Conservation (phyloP, 1,140 invertebrate species). For the Forficula auricularia region DNA sequence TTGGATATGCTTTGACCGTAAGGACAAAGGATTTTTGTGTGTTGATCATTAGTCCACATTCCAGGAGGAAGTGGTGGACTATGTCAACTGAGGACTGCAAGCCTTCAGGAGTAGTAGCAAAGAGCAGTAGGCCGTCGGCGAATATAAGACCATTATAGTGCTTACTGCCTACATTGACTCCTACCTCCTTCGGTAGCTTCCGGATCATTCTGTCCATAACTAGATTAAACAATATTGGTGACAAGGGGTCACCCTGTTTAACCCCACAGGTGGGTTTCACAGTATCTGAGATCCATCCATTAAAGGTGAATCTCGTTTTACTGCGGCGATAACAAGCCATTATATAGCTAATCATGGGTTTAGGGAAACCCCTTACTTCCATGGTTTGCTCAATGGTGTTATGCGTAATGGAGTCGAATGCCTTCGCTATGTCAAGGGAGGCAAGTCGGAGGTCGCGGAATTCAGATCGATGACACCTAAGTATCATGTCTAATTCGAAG, state of each 20-base stretch:
- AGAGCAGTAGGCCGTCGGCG: too few species aligned
- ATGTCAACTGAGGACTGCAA: too few species aligned
- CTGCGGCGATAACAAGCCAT: background rate
- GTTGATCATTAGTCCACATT: too few species aligned
- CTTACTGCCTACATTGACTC: too few species aligned
- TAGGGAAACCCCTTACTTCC: background rate
- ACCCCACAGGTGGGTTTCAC: conserved; percentile 21
- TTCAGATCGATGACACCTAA: too few species aligned
- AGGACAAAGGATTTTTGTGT: too few species aligned
- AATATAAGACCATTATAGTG: too few species aligned
- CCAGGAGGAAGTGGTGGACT: too few species aligned
- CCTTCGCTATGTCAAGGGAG: conserved; percentile 4
- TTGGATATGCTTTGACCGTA: background rate
- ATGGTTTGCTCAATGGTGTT: background rate
- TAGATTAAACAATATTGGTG: conserved; percentile 27
- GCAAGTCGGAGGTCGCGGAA: background rate
- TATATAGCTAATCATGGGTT: background rate
- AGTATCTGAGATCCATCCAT: background rate
- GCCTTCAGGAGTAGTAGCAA: too few species aligned
- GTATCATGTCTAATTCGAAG: too few species aligned
- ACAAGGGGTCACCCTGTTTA: conserved; percentile 23
- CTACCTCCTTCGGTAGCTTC: background rate
- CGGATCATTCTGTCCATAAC: conserved; percentile 24
- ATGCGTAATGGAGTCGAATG: conserved; percentile 2
- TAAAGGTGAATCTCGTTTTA: too few species aligned